These are phyloP conservation scores for Globia sparganii DNA, from an alignment of 2,888 invertebrate genomes.

Conservation along the genomic window DNA sequence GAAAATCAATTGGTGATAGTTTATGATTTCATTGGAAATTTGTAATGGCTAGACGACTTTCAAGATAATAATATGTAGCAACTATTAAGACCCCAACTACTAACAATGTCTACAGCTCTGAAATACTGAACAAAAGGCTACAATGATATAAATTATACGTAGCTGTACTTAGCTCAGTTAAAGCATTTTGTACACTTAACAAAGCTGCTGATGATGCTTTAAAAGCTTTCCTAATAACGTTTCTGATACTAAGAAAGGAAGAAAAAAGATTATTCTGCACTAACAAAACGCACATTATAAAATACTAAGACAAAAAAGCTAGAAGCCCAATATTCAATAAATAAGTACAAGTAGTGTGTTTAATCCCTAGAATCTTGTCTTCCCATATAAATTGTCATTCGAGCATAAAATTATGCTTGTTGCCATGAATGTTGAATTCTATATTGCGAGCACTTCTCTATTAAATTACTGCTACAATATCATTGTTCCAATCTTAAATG, in stretches of 20 bases:
- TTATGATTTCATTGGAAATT: neutral
- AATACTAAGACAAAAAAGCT: too few species aligned
- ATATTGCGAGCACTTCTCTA: neutral
- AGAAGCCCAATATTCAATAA: too few species aligned
- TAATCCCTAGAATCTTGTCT: neutral
- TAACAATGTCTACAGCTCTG: too few species aligned
- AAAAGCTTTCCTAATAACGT: too few species aligned
- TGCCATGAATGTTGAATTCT: neutral
- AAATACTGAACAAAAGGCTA: too few species aligned
- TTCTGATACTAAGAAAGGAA: neutral
- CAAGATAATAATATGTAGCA: neutral
- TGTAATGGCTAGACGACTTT: neutral
- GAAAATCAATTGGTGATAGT: neutral
- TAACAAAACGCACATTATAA: neutral
- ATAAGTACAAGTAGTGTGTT: neutral
- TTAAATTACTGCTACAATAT: neutral
- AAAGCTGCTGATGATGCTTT: too few species aligned
- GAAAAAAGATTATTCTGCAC: neutral
- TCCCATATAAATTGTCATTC: neutral
- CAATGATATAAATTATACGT: too few species aligned
- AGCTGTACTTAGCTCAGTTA: too few species aligned
- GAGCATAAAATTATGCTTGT: neutral
- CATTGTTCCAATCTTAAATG: conserved; percentile 10
- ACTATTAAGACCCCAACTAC: neutral
- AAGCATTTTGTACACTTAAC: too few species aligned